These are phyloP conservation scores for Monochamus alternatus DNA, from an alignment of 2,888 invertebrate genomes.

Conservation along the genomic window DNA sequence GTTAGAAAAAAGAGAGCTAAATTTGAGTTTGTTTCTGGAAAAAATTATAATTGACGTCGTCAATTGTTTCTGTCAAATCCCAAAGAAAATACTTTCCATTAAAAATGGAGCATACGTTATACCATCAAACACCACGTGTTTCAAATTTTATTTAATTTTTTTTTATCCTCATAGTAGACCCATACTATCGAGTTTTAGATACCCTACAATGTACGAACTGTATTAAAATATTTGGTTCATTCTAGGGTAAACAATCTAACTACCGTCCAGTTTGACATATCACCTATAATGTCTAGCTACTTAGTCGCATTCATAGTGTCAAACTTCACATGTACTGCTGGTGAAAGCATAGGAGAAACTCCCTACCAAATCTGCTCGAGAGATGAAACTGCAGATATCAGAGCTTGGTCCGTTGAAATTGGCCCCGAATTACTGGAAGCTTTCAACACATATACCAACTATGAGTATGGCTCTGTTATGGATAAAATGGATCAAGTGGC, in stretches of 20 bases:
- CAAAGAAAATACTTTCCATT: too few species aligned
- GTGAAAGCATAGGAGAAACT: slow-evolving; percentile 39
- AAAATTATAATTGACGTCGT: too few species aligned
- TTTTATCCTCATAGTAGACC: too few species aligned
- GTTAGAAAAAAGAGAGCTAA: too few species aligned
- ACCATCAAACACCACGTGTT: too few species aligned
- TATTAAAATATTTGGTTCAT: not conserved
- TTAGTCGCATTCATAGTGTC: slow-evolving; percentile 53
- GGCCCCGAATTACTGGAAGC: slow-evolving; percentile 49
- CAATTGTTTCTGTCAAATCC: too few species aligned
- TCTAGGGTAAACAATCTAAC: not conserved
- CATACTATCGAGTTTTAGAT: too few species aligned
- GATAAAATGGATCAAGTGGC: slow-evolving; percentile 32
- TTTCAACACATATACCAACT: slow-evolving; percentile 48
- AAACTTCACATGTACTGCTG: slow-evolving; percentile 51
- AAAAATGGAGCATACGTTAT: too few species aligned
- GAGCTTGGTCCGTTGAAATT: slow-evolving; percentile 46
- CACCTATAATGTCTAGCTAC: slow-evolving; percentile 51
- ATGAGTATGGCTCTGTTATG: slow-evolving; percentile 31
- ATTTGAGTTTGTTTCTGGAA: too few species aligned
- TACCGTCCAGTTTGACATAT: slow-evolving; percentile 41
- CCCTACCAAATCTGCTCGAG: slow-evolving; percentile 54
- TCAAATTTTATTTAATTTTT: too few species aligned
- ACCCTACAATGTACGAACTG: too few species aligned
- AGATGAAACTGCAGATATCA: slow-evolving; percentile 31